Percentiles rank a stretch among this genome's conserved stretches.
Evolutionary conservation across 2,888 invertebrate genomes (phyloP).

Genomic region (Meiosimyza platycephala): DNA sequence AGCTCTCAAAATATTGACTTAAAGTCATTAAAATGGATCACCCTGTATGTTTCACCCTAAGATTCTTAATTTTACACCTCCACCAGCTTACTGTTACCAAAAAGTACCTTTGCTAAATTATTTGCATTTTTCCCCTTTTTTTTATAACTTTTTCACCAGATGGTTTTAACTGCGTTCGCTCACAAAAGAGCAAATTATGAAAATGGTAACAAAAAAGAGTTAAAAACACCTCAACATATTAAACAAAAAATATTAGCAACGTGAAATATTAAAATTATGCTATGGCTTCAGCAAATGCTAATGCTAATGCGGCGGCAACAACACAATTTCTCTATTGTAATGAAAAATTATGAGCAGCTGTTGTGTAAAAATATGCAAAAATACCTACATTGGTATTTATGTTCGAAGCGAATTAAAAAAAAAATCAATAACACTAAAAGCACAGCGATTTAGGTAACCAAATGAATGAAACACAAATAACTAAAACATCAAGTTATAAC

Average conservation of each 20-base stretch:
- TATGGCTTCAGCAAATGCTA: conserved; percentile 31
- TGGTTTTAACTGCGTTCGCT: conserved; percentile 40
- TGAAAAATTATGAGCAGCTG: conserved; percentile 7
- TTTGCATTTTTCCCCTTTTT: background rate
- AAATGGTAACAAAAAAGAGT: conserved; percentile 18
- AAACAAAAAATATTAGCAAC: background rate
- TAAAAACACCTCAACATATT: conserved; percentile 19
- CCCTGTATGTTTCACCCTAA: too few species aligned
- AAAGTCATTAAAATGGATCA: too few species aligned
- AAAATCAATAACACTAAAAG: too few species aligned
- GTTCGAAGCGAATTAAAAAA: too few species aligned
- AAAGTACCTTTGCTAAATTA: too few species aligned
- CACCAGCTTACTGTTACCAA: too few species aligned
- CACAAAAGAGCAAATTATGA: conserved; percentile 31
- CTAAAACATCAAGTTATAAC: too few species aligned
- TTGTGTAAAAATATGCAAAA: background rate
- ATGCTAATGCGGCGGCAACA: background rate
- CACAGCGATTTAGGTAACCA: too few species aligned
- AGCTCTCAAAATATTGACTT: too few species aligned
- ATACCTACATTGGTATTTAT: background rate
- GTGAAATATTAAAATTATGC: conserved; percentile 16
- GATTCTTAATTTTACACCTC: too few species aligned
- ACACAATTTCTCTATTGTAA: background rate
- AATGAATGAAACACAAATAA: too few species aligned
- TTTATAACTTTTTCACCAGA: conserved; percentile 35